Conservation (phyloP, 2,113 vertebrate species). For the Scytalopus superciliaris region DNA sequence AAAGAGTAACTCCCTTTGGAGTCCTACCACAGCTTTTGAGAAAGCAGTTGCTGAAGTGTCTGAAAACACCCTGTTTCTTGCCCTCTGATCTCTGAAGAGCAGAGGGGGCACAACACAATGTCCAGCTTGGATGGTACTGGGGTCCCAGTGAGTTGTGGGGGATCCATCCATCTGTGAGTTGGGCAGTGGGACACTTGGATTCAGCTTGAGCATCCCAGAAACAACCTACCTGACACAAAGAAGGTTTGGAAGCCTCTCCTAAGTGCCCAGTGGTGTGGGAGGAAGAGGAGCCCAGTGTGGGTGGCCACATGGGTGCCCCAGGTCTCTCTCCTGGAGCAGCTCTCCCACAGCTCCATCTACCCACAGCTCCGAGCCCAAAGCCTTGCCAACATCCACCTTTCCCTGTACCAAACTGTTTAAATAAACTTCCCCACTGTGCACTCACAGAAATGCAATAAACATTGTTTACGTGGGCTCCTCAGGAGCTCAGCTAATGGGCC, state of each 20-base stretch:
- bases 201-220: background rate
- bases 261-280: fast-evolving
- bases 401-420: background rate
- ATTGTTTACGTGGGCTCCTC: background rate
- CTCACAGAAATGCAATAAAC: background rate
- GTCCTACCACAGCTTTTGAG: background rate
- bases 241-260: background rate
- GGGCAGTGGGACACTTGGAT: background rate
- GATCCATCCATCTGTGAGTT: background rate
- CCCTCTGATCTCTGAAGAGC: background rate
- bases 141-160: background rate
- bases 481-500: background rate
- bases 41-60: background rate
- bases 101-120: fast-evolving
- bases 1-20: background rate
- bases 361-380: background rate
- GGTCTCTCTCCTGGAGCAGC: background rate
- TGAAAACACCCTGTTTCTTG: background rate
- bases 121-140: background rate
- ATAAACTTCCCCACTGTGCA: background rate
- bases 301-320: background rate
- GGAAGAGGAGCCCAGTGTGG: background rate
- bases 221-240: background rate
- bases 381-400: background rate
- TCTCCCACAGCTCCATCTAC: background rate